Evolutionary conservation across 2,888 invertebrate species (phyloP).

Genomic region (Brachypterus glaber): DNA sequence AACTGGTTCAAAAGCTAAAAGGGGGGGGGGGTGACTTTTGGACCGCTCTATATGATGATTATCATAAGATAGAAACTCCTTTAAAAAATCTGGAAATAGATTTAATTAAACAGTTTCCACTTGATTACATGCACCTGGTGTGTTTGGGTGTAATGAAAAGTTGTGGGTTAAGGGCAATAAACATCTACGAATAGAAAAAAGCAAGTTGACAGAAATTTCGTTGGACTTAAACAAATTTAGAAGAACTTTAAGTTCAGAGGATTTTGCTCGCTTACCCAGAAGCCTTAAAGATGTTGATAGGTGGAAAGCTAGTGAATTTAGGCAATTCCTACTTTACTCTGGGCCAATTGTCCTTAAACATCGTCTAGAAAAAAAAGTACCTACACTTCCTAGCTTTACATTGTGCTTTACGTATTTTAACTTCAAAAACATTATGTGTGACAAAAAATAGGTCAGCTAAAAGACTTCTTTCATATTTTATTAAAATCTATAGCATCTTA

Average conservation of each 20-base stretch:
- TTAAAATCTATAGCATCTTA: slow-evolving; percentile 13
- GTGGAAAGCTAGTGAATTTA: slow-evolving; percentile 24
- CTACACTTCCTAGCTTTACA: slow-evolving; percentile 19
- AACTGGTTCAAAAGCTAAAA: too few relatives aligned
- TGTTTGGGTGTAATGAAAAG: neutral
- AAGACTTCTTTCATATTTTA: slow-evolving; percentile 19
- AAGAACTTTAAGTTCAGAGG: slow-evolving; percentile 5
- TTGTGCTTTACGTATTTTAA: slow-evolving; percentile 20
- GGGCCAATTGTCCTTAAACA: slow-evolving; percentile 21
- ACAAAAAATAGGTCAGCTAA: slow-evolving; percentile 16
- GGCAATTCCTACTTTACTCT: slow-evolving; percentile 21
- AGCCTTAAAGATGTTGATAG: slow-evolving; percentile 15
- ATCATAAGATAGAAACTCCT: neutral
- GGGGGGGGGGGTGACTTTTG: too few relatives aligned
- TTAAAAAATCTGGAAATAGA: neutral
- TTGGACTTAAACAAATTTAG: neutral
- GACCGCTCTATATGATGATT: neutral
- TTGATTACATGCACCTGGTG: neutral
- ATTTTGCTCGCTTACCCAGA: slow-evolving; percentile 19
- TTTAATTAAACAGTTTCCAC: neutral
- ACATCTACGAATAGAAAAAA: neutral
- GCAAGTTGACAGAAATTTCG: neutral
- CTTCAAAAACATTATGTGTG: slow-evolving; percentile 8
- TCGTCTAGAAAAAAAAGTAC: slow-evolving; percentile 14
- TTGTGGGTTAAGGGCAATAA: neutral